Evolutionary conservation across 2,113 vertebrate species (phyloP).

Genomic region (Tetrao urogallus): DNA sequence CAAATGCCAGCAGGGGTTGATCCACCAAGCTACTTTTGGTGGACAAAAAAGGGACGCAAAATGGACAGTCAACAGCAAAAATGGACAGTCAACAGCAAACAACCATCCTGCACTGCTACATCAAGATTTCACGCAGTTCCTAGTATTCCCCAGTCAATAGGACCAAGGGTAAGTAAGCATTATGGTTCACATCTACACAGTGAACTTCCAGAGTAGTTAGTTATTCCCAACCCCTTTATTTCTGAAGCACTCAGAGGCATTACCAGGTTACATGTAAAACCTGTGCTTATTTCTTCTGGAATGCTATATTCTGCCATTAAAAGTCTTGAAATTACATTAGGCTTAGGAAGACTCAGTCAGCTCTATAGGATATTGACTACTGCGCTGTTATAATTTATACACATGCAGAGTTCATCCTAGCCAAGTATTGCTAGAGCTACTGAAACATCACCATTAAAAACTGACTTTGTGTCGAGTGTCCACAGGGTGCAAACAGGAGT

Average conservation of each 20-base stretch:
- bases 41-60: not conserved
- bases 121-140: not conserved
- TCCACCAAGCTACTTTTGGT: not conserved
- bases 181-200: not conserved
- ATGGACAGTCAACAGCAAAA: not conserved
- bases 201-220: not conserved
- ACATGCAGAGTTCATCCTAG: not conserved
- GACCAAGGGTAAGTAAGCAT: not conserved
- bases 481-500: too few relatives aligned
- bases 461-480: too few relatives aligned
- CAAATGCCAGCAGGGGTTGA: not conserved
- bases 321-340: not conserved
- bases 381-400: not conserved
- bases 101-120: not conserved
- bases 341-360: not conserved
- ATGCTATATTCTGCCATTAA: not conserved
- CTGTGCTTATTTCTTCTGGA: not conserved
- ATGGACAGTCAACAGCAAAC: not conserved
- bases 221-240: not conserved
- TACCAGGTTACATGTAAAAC: not conserved
- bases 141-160: not conserved
- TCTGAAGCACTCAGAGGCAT: not conserved
- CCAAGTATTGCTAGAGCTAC: accelerated
- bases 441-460: not conserved
- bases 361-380: not conserved